Base-by-base conservation (phyloP, 1,140 invertebrate genomes). In the Hypsibius dujardini region DNA sequence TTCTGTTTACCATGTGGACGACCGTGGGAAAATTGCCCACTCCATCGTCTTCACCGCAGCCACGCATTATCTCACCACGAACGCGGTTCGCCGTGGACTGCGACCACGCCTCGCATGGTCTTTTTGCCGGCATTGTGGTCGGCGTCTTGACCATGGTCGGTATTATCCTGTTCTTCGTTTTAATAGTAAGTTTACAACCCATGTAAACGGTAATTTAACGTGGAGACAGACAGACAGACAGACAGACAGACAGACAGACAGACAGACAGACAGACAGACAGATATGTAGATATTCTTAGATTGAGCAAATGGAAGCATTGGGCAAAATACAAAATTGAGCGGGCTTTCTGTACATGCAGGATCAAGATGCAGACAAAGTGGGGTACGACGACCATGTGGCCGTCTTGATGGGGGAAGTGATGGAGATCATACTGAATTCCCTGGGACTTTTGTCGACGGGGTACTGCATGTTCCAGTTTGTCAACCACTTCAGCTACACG, bases 351-450 rank as follows among this genome's bases (percentile, higher is more conserved):
- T 28, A 28, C 28, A 28, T 28, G 28, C 28, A 28, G 28, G 28
- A 28, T 28, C 28, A 28, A 28, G 28, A 28, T 28, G 28, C 28
- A 28, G 28, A 28, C 28, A 28, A 28, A 28, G 28, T 28, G 28
- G 28, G 28, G 28, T 28, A 28, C 28, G 28, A 28, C 28, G 28
- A 28, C 28, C 28, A 28, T 56, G 50, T 56, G 50, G 50, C 50
- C 7, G 50, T 56, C 7, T 12, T 56, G 50, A 56, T n/a, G 7
- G 7, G 7, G 7, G 7, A 56, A n/a, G n/a, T 56, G n/a, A 56
- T 56, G 50, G 50, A 56, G n/a, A 56, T 56, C n/a, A 56, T n/a
- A n/a, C 50, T 56, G n/a, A 56, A 56, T 56, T 7, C 50, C 50
- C n/a, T 56, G 50, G 50, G 50, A 56, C n/a, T 56, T n/a, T 56